These are phyloP conservation scores for Cancer borealis DNA, from an alignment of 2,888 invertebrate genomes.

Conservation along the genomic window DNA sequence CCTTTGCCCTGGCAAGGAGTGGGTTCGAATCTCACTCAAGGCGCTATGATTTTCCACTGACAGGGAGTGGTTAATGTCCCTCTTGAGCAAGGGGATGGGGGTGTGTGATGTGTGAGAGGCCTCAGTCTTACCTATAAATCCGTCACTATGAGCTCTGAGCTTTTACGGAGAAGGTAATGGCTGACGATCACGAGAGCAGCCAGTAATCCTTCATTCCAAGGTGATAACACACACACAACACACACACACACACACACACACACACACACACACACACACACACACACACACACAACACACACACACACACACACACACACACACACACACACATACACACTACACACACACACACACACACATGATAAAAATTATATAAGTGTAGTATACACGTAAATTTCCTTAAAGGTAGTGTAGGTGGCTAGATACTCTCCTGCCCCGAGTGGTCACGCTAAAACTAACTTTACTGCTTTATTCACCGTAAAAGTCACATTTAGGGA, in stretches of 20 bases:
- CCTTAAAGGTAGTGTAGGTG: background rate
- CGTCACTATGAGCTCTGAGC: no score
- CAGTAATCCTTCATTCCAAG: no score
- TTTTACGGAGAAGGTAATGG: no score
- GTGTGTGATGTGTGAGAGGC: no score
- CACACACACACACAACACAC: background rate
- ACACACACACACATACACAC: background rate
- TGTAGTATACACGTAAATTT: background rate
- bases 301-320: constrained; percentile 22
- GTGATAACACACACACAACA: constrained; percentile 10
- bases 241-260: constrained; percentile 36
- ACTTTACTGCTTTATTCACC: constrained; percentile 30
- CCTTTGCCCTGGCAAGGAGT: no score
- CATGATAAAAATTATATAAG: no score
- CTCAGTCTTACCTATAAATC: no score
- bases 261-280: background rate
- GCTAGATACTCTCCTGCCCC: background rate
- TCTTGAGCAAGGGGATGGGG: no score
- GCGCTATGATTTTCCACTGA: no score
- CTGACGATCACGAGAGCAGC: no score
- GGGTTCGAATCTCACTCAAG: no score
- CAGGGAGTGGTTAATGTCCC: no score
- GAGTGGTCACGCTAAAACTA: background rate
- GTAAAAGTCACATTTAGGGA: constrained; percentile 40
- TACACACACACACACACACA: background rate